Base-by-base conservation (phyloP, 2,888 invertebrate species). In the Adela reaumurella region DNA sequence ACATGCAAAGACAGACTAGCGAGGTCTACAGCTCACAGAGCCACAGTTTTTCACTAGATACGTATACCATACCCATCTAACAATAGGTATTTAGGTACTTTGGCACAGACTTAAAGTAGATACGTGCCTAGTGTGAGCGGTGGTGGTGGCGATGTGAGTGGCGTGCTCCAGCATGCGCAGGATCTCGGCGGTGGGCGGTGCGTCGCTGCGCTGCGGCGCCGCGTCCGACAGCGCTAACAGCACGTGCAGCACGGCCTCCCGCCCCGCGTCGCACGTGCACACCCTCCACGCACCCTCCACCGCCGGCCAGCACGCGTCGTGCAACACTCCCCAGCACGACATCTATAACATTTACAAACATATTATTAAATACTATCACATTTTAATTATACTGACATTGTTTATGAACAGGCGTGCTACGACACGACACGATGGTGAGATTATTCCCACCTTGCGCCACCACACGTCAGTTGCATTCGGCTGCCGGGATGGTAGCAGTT, bases 301-400 rank as follows among this genome's bases (percentile, higher is more conserved):
- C 49, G 89, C 82, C 52, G 85, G 77, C 56, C 94, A 73, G 60
- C 93, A 84, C 62, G 85, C 83, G 43, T 87, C 83, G 53, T 88
- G 85, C n/a, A 95, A 72, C 5, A 95, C 86, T 58, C 86, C 87
- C 70, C 88, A 92, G 67, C 94, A 92, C 67, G 94, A 94, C 81
- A 91, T 88, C 89, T n/a, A n/a, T 89, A 64, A 59, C 50, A 24
- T 24, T 24, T 24, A 8, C 8, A 24, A 24, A 6, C 52, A 53
- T 55, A 51, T 45, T 52, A 47, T 51, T 45, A 41, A 46, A 43
- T 28, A 53, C 19, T 44, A 43, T 63, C 6, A 66, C 56, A 10
- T 50, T 50, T 16, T n/a, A n/a, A n/a, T n/a, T n/a, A n/a, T n/a
- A n/a, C n/a, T n/a, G n/a, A n/a, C n/a, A n/a, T n/a, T n/a, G n/a